Evolutionary conservation across 2,888 invertebrate genomes (phyloP).

Genomic region (Tetanocera ferruginea): DNA sequence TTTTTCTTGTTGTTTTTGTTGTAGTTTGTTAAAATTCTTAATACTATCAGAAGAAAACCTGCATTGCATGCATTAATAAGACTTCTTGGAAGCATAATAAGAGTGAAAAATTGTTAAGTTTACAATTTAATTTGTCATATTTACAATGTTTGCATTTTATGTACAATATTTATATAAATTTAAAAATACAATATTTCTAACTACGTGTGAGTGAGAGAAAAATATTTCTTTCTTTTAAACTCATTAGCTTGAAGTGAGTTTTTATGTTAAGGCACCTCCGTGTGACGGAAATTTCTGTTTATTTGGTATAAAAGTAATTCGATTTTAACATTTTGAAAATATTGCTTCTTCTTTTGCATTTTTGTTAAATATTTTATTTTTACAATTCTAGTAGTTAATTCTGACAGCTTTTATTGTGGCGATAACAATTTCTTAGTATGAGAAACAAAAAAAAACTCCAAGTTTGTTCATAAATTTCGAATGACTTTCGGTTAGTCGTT

Average conservation of each 20-base stretch:
- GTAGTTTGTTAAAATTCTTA: slow-evolving; percentile 22
- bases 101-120: slow-evolving; percentile 17
- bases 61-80: slow-evolving; percentile 60
- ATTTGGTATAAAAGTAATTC: neutral
- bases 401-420: neutral
- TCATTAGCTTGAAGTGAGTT: slow-evolving; percentile 17
- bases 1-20: slow-evolving; percentile 14
- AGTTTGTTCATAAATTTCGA: slow-evolving; percentile 16
- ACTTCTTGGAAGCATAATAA: slow-evolving; percentile 58
- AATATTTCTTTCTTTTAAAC: neutral
- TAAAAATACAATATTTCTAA: slow-evolving; percentile 34
- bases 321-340: slow-evolving; percentile 6
- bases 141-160: slow-evolving; percentile 34
- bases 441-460: neutral
- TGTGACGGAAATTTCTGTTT: slow-evolving; percentile 67
- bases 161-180: slow-evolving; percentile 32
- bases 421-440: neutral
- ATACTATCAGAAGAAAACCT: slow-evolving; percentile 8
- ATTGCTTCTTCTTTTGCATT: neutral
- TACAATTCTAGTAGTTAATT: slow-evolving; percentile 4
- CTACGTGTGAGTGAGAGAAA: slow-evolving; percentile 16
- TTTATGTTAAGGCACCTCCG: slow-evolving; percentile 69
- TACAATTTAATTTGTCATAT: slow-evolving; percentile 33
- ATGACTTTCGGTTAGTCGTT: slow-evolving; percentile 4
- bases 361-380: slow-evolving; percentile 4